These are phyloP conservation scores for Tenualosa ilisha DNA, from an alignment of 2,797 vertebrate species.

Conservation along the genomic window DNA sequence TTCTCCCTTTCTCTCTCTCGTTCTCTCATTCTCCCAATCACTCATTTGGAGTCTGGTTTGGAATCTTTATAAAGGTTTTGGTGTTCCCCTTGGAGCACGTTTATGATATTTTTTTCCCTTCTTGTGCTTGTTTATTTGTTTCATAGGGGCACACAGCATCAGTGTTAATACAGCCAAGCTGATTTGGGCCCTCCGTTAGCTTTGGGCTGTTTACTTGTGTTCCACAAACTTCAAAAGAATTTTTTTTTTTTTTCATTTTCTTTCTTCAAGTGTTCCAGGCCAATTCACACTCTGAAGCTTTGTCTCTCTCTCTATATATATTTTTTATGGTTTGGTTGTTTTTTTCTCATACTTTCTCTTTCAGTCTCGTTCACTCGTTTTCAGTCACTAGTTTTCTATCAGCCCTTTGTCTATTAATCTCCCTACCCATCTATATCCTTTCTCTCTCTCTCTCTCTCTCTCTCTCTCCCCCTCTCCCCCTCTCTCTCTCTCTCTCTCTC, in stretches of 20 bases:
- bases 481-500: slow-evolving; percentile 20
- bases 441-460: slow-evolving; percentile 35
- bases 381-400: not conserved
- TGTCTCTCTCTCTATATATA: not conserved
- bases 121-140: slow-evolving; percentile 35
- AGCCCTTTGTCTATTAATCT: not conserved
- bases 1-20: not conserved
- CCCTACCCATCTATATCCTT: slow-evolving; percentile 7
- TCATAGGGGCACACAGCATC: slow-evolving; percentile 31
- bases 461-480: slow-evolving; percentile 13
- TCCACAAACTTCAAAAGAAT: slow-evolving; percentile 40
- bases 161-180: slow-evolving; percentile 24
- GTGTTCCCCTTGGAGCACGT: slow-evolving; percentile 17
- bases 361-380: not conserved
- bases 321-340: not conserved
- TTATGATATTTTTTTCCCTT: slow-evolving; percentile 34
- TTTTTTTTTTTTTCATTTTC: slow-evolving; percentile 40
- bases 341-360: slow-evolving; percentile 23
- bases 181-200: slow-evolving; percentile 42
- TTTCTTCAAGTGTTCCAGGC: not conserved
- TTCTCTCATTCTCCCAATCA: not conserved
- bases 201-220: slow-evolving; percentile 48
- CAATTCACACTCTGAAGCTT: not conserved
- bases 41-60: slow-evolving; percentile 29
- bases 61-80: slow-evolving; percentile 34